A percentile compares a stretch with the other conserved stretches of the same genome.
Conservation (phyloP, 1,140 invertebrate species). For the Zophobas atratus region DNA sequence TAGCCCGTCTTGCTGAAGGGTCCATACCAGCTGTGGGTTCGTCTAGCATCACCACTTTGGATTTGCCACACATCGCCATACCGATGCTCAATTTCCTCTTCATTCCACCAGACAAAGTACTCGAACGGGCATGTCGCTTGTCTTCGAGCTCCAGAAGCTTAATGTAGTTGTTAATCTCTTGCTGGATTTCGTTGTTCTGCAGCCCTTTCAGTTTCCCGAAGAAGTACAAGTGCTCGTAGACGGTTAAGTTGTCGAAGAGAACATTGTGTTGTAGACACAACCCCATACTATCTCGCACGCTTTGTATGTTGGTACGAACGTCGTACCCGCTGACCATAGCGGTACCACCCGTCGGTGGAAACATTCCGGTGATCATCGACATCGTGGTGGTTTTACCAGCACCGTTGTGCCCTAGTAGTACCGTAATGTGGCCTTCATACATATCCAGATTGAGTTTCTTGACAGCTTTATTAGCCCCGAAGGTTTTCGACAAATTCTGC, state of each 20-base stretch:
- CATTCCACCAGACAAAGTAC: conserved; percentile 85
- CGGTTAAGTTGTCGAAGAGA: conserved; percentile 90
- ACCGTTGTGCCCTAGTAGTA: conserved; percentile 83
- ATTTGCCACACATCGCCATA: conserved; percentile 80
- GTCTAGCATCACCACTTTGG: conserved; percentile 84
- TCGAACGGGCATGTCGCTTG: conserved; percentile 71
- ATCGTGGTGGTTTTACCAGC: conserved; percentile 84
- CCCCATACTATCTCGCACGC: conserved; percentile 80
- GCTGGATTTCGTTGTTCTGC: conserved; percentile 68
- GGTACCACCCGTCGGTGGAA: conserved; percentile 77
- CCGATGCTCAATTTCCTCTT: conserved; percentile 84
- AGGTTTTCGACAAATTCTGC: conserved; percentile 74
- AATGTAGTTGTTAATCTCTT: conserved; percentile 74
- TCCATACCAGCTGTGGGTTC: conserved; percentile 97
- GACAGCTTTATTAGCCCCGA: conserved; percentile 72
- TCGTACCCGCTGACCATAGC: conserved; percentile 79
- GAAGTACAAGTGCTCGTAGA: conserved; percentile 90
- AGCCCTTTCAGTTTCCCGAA: conserved; percentile 85
- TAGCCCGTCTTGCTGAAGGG: conserved; percentile 87
- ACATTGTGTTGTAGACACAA: conserved; percentile 96
- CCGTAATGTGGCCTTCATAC: conserved; percentile 74
- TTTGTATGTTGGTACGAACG: conserved; percentile 72
- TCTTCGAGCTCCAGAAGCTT: conserved; percentile 77
- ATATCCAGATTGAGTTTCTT: conserved; percentile 76
- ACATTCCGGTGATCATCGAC: conserved; percentile 82